Percentiles rank a stretch among this genome's conserved stretches.
Evolutionary conservation across 2,113 vertebrate genomes (phyloP).

Genomic region (Upupa epops): DNA sequence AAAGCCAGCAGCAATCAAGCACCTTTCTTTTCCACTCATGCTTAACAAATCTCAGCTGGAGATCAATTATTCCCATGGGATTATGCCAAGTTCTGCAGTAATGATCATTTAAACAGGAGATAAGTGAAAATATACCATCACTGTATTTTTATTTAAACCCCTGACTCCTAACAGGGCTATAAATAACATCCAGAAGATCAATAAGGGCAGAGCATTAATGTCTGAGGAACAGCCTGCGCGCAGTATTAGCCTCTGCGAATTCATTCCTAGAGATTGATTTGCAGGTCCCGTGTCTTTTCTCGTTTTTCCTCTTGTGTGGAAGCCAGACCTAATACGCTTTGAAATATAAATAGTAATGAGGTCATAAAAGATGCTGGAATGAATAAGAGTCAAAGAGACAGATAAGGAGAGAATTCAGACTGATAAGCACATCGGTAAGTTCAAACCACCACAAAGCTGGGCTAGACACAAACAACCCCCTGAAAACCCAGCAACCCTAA

Average conservation of each 20-base stretch:
- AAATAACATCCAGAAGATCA: slow-evolving; percentile 26
- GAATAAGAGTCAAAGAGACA: not conserved
- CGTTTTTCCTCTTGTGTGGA: not conserved
- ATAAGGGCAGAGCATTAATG: not conserved
- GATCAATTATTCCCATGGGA: not conserved
- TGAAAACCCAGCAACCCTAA: not conserved
- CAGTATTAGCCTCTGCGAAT: not conserved
- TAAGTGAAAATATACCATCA: not conserved
- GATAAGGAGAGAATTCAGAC: not conserved
- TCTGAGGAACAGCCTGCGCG: not conserved
- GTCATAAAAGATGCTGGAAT: not conserved
- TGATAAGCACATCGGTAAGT: not conserved
- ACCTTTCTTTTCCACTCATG: not conserved
- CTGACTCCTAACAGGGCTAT: not conserved
- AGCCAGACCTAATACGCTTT: not conserved
- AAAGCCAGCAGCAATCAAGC: not conserved
- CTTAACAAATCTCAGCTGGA: not conserved
- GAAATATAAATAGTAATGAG: slow-evolving; percentile 24
- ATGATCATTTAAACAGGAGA: not conserved
- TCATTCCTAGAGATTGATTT: not conserved
- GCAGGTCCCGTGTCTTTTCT: not conserved
- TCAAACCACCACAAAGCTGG: not conserved
- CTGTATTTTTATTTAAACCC: slow-evolving; percentile 1
- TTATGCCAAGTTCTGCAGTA: not conserved
- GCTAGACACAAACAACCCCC: not conserved